Evolutionary conservation across 37 sponge, comb jelly and placozoan species (phyloP), one percentile per base, ranked within the genome.

Genomic region (Geodia barretti): DNA sequence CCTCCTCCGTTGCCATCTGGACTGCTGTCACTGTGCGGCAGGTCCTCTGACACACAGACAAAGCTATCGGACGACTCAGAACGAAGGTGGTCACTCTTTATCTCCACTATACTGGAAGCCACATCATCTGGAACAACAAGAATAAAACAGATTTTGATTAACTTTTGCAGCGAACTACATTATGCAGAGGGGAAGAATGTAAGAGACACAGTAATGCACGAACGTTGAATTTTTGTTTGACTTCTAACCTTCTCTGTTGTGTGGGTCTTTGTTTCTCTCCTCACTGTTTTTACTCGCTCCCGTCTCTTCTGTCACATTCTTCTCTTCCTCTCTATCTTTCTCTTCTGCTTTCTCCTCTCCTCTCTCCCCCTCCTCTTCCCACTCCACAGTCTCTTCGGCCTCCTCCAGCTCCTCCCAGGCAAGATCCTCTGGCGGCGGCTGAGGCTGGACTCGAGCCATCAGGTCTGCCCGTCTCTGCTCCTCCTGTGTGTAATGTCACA

Each of bases 401-500:
- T n/a, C n/a, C 1, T 74, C 68, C 5, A 86, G 88, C 4, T 92
- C 92, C 39, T 92, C 92, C 92, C 92, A 92, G 34, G 65, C 39
- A 37, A 83, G 42, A 20, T 79, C 69, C 32, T 86, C 74, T n/a
- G n/a, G n/a, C n/a, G n/a, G n/a, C 58, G 67, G 68, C 3, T 33
- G 41, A 8, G 77, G 75, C 11, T 73, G 65, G 32, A 78, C 92
- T 65, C 92, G 78, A 17, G 88, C 92, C 73, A 92, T 74, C 70
- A 92, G 33, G 26, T 83, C 74, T 30, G 88, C 92, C 64, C 92
- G 31, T 20, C 65, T 41, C 33, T 83, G 72, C 30, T 87, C 77
- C 32, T 90, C 91, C 91, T 90, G 69, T 20, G 36, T 26, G 25
- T 41, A 29, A 65, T 9, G 31, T 17, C 26, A 41, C 78, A 39